phyloP scores from a whole-genome alignment of 2,797 vertebrate species.

The Enteromius argenteus region DNA sequence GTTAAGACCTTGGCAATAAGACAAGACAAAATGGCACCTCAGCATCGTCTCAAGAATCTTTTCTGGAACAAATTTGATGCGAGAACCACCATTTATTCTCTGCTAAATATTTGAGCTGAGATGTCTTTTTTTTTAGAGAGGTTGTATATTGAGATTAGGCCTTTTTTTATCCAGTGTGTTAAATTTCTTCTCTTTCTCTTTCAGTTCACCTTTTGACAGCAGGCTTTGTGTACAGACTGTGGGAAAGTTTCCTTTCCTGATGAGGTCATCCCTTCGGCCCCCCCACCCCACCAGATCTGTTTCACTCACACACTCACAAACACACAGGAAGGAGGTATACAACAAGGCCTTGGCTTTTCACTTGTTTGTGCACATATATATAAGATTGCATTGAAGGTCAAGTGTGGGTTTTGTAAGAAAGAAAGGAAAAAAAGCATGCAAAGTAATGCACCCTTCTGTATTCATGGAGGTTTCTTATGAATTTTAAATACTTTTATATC shows the following conservation, averaged over 20 bases:
- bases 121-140: constrained; percentile 49
- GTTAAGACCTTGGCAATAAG: constrained; percentile 10
- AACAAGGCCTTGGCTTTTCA: constrained; percentile 41
- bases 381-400: constrained; percentile 8
- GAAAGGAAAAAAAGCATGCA: too few species aligned
- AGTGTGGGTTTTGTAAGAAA: not conserved
- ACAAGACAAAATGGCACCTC: constrained; percentile 31
- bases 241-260: constrained; percentile 83
- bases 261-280: constrained; percentile 78
- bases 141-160: constrained; percentile 56
- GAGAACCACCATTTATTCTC: constrained; percentile 34
- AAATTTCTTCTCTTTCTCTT: constrained; percentile 79
- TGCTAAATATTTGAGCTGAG: constrained; percentile 52
- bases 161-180: constrained; percentile 75
- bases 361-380: constrained; percentile 12
- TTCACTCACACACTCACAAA: constrained; percentile 37
- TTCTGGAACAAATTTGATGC: constrained; percentile 9
- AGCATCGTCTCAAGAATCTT: constrained; percentile 44
- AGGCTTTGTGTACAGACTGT: constrained; percentile 83
- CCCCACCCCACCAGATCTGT: constrained; percentile 55
- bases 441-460: not conserved
- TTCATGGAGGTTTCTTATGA: not conserved
- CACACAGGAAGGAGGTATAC: constrained; percentile 48
- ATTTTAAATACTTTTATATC: not conserved
- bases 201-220: constrained; percentile 82